Evolutionary conservation across 2,113 vertebrate species (phyloP), one percentile per base, ranked within the genome.

Genomic region (Tragelaphus scriptus): DNA sequence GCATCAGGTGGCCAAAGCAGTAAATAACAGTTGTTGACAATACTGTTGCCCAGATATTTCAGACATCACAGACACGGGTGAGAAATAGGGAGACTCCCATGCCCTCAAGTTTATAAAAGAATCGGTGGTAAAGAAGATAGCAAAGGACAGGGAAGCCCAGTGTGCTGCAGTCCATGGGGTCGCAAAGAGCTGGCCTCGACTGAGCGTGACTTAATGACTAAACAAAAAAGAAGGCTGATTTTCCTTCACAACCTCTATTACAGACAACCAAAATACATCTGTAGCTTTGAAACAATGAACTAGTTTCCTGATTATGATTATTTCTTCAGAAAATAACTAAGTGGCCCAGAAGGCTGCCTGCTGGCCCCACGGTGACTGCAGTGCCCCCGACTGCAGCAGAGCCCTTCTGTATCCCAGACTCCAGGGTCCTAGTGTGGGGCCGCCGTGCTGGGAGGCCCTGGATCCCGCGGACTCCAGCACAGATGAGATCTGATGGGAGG

Each of bases 401-500:
- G 28, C 15, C 16, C 21, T 19, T 61, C 59, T 14, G 26, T 7
- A 2, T 21, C 25, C 10, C 26, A 17, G 53, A 4, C 44, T 23
- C 5, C 0, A 1, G 44, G 53, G 6, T 0, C 6, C 16, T 1
- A 17, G 56, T 2, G 1, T 0, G 2, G 0, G 40, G 30, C 19
- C 30, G 16, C 11, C 2, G 1, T 36, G 51, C 40, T 5, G 3
- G 49, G 47, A 30, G 40, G 9, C 36, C 36, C 28, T 25, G 58
- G 21, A 2, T 32, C 17, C 63, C 12, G 1, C 8, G 7, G 36
- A 4, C 17, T 19, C 5, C 1, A 0, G n/a, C 2, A 13, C 4
- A 2, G 71, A 40, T 13, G 75, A 26, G 12, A 2, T 28, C 1
- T 3, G 4, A 28, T 0, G 6, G 40, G 7, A 7, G 30, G 32